phyloP scores from a whole-genome alignment of 2,888 invertebrate genomes.

The Sesia bembeciformis region DNA sequence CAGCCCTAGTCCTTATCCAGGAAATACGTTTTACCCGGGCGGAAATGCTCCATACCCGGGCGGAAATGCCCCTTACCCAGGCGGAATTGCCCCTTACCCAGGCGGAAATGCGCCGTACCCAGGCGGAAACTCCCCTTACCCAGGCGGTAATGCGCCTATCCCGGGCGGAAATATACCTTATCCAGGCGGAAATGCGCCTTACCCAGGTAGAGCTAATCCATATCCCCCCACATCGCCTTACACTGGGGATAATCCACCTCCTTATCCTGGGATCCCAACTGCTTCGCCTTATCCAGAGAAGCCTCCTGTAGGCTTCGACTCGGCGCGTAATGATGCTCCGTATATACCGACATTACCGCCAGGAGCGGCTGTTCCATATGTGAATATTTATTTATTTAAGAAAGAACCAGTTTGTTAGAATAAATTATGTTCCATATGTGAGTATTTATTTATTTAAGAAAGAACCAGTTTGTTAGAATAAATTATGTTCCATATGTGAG shows the following conservation, averaged over 20 bases:
- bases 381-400: conserved; percentile 5
- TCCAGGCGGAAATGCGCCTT: conserved; percentile 10
- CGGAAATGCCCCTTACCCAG: conserved; percentile 9
- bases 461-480: no score
- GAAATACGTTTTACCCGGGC: conserved; percentile 13
- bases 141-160: conserved; percentile 9
- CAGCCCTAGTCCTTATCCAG: conserved; percentile 8
- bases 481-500: no score
- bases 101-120: conserved; percentile 4
- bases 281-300: not conserved
- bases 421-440: no score
- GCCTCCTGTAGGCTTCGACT: conserved; percentile 27
- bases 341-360: conserved; percentile 27
- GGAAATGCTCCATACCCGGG: conserved; percentile 9
- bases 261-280: not conserved
- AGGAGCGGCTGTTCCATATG: conserved; percentile 23
- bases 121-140: conserved; percentile 15
- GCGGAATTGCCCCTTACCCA: conserved; percentile 17
- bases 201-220: conserved; percentile 9
- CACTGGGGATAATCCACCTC: conserved; percentile 4
- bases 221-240: conserved; percentile 7
- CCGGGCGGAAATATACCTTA: conserved; percentile 13
- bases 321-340: conserved; percentile 4
- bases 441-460: no score
- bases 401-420: no score